These are phyloP conservation scores for Globodera rostochiensis DNA, from an alignment of 1,140 invertebrate genomes.

Conservation along the genomic window DNA sequence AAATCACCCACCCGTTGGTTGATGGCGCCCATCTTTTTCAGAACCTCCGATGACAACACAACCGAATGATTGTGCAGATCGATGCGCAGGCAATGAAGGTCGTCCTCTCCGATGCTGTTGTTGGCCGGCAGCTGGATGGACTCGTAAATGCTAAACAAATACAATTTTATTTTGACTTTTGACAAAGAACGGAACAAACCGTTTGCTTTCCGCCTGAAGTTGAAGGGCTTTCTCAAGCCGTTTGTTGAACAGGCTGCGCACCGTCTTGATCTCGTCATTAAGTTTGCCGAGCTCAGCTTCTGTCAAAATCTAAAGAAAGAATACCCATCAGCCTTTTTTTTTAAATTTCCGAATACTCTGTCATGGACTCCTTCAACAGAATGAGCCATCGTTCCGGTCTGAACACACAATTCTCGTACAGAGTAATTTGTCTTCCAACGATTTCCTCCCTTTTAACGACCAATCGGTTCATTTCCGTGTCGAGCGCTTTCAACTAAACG, in stretches of 20 bases:
- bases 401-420: neutral
- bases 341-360: neutral
- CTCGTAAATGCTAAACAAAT: constrained; percentile 16
- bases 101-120: neutral
- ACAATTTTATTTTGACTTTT: neutral
- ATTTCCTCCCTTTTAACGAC: neutral
- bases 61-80: constrained; percentile 12
- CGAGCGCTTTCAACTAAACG: constrained; percentile 27
- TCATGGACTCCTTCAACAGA: constrained; percentile 17
- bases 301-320: constrained; percentile 11
- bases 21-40: constrained; percentile 19
- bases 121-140: neutral
- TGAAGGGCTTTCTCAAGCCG: constrained; percentile 15
- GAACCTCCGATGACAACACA: neutral
- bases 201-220: constrained; percentile 14
- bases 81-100: neutral
- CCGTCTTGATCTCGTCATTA: neutral
- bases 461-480: constrained; percentile 18
- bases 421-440: neutral
- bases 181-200: neutral
- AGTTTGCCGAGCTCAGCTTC: constrained; percentile 16
- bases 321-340: neutral
- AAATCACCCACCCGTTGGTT: constrained; percentile 10
- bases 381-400: neutral
- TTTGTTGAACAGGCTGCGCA: neutral